Evolutionary conservation across 1,140 invertebrate species (phyloP), one percentile per base, ranked within the genome.

Genomic region (Sesamia nonagrioides): DNA sequence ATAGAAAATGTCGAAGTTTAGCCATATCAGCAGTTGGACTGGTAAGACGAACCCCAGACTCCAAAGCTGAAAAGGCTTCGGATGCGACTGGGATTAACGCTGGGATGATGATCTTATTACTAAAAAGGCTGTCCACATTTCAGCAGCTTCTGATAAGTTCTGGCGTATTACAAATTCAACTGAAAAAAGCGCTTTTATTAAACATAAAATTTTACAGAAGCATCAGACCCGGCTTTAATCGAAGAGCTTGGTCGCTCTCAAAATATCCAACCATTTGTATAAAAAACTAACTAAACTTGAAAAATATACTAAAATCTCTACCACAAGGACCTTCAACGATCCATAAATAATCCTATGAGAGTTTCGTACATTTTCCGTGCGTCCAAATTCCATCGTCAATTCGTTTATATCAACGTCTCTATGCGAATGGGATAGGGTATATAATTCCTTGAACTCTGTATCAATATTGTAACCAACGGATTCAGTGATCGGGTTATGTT

Each of bases 311-410:
- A 69, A 69, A 48, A 69, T 27, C 15, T 8, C 18, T 27, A 33
- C 66, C 66, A 50, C 45, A 48, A 50, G 40, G 33, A 45, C 42
- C 42, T 50, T 48, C 66, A 69, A 33, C 42, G 42, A 9, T 45
- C 66, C 45, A 69, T 69, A 69, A 69, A 69, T 69, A 69, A 69
- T 69, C 66, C 66, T 69, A 69, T 69, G 66, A 69, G 42, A 69
- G 66, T 50, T 33, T 6, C 66, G 42, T 69, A 69, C 66, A 69
- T 50, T 69, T 69, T 69, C 50, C 66, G 42, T 33, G 18, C 42
- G 42, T 48, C 66, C 40, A 69, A 69, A 50, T 69, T 69, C 15
- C 66, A 42, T 42, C 13, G 42, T 45, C 18, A 58, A 69, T 15
- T 69, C 13, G n/a, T 13, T 50, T 50, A 15, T 42, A 6, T 15